Evolutionary conservation across 2,888 invertebrate species (phyloP), one percentile per base, ranked within the genome.

Genomic region (Holacanthella duospinosa): DNA sequence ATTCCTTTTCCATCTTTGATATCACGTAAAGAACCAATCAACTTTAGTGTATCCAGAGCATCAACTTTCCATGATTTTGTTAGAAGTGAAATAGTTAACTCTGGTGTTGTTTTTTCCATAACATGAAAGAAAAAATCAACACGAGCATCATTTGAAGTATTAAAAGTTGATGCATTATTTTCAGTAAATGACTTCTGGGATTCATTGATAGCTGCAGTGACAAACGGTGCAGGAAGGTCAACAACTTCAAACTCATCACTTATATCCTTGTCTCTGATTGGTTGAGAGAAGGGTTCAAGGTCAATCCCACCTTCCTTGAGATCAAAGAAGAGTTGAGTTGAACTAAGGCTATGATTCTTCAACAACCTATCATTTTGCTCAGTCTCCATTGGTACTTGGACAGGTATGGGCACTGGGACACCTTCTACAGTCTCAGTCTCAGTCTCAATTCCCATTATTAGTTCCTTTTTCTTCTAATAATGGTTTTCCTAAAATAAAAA

Each of bases 121-220:
- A 69, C 68, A 44, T 66, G 62, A 28, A 68, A 66, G 59, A 63
- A 68, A 29, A 69, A 69, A 60, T 69, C 69, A 2, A 68, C 48
- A 12, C 69, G 55, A 19, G 66, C 28, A 54, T 64, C 66, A n/a
- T 36, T 61, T 12, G 68, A 62, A 24, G 67, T 64, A 21, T 25
- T 61, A 57, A 63, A 66, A 9, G 66, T 65, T 9, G 63, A 62
- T 2, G 68, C 65, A 0, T 19, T n/a, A 55, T 69, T 69, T 58
- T 69, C 69, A 2, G 69, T 69, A 1, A 48, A 19, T 4, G 63
- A 43, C 29, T 16, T 55, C 55, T 62, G 60, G 2, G 61, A 43
- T 27, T 54, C 48, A 28, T 54, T 4, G 6, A 25, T 62, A 3
- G 59, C 62, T 21, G 61, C 59, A 36, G 25, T 29, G 6, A 62